Conservation (phyloP, 1,140 invertebrate genomes). For the Alviniconcha marisindica region DNA sequence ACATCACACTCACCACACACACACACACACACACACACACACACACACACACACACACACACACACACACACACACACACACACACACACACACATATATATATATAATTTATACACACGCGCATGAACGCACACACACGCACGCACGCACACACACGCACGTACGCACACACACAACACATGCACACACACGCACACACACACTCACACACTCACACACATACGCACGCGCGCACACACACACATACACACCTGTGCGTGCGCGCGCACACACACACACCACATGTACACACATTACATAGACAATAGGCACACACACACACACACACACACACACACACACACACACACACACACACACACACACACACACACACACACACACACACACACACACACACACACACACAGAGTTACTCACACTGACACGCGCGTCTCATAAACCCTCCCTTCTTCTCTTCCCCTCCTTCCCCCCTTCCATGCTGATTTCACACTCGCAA, state of each 20-base stretch:
- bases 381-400: slow-evolving; percentile 24
- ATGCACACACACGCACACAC: too few relatives aligned
- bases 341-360: slow-evolving; percentile 19
- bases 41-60: neutral
- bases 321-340: slow-evolving; percentile 22
- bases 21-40: neutral
- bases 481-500: too few relatives aligned
- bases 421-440: neutral
- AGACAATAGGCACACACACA: slow-evolving; percentile 35
- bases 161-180: neutral
- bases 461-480: too few relatives aligned
- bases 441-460: too few relatives aligned
- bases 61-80: slow-evolving; percentile 9
- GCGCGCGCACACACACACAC: too few relatives aligned
- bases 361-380: slow-evolving; percentile 17
- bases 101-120: neutral
- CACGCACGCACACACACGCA: slow-evolving; percentile 25
- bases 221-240: slow-evolving; percentile 10
- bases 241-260: slow-evolving; percentile 21
- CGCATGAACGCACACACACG: neutral
- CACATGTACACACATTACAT: too few relatives aligned
- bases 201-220: slow-evolving; percentile 3
- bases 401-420: neutral
- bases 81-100: neutral
- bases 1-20: too few relatives aligned